phyloP scores from a whole-genome alignment of 2,888 invertebrate species.

The Caenorhabditis imperialis region DNA sequence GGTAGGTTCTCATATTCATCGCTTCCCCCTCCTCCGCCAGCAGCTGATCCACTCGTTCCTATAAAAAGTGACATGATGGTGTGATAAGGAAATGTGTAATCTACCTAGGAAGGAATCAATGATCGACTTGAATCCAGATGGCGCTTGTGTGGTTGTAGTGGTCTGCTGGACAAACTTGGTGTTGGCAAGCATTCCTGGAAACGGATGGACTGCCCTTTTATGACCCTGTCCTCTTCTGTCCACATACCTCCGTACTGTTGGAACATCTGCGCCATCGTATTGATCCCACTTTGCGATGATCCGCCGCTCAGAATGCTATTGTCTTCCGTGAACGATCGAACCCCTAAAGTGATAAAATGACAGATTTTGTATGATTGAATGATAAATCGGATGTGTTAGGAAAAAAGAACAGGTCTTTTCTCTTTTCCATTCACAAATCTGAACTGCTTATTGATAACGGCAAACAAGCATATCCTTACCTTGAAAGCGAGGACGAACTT shows the following conservation, averaged over 20 bases:
- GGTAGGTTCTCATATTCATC: slow-evolving; percentile 58
- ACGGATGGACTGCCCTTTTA: slow-evolving; percentile 10
- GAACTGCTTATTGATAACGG: slow-evolving; percentile 49
- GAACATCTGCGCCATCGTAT: slow-evolving; percentile 60
- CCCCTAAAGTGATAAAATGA: slow-evolving; percentile 40
- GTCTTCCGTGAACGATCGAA: slow-evolving; percentile 62
- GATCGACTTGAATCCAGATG: slow-evolving; percentile 57
- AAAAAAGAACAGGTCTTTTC: slow-evolving; percentile 50
- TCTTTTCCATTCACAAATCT: too few relatives aligned
- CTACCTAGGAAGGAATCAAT: slow-evolving; percentile 66
- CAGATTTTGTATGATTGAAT: slow-evolving; percentile 45
- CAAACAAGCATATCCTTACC: slow-evolving; percentile 22
- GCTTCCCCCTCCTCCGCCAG: slow-evolving; percentile 23
- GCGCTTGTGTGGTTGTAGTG: slow-evolving; percentile 60
- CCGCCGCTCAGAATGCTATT: slow-evolving; percentile 61
- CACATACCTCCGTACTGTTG: slow-evolving; percentile 58
- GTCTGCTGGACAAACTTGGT: slow-evolving; percentile 45
- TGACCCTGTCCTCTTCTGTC: slow-evolving; percentile 4
- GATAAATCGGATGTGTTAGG: slow-evolving; percentile 28
- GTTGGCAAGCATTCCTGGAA: slow-evolving; percentile 55
- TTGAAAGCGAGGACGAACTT: slow-evolving; percentile 56
- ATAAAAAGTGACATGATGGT: slow-evolving; percentile 3
- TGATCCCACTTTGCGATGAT: slow-evolving; percentile 45
- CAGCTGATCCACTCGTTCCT: too few relatives aligned
- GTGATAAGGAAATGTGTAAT: neutral